phyloP scores from a whole-genome alignment of 2,113 vertebrate genomes.

The Anas platyrhynchos region DNA sequence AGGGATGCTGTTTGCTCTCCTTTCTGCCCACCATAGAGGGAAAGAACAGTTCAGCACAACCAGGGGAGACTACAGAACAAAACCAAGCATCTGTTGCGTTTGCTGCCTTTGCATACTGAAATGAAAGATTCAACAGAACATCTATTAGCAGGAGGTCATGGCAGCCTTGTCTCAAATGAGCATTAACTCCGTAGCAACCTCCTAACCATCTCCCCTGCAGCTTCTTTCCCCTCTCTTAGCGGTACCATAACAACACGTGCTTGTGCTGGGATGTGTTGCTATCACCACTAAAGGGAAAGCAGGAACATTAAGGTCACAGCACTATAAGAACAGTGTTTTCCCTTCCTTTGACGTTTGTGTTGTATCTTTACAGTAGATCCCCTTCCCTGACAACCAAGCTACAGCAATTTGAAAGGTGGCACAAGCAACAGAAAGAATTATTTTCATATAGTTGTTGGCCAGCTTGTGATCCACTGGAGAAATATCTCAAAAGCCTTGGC shows the following conservation, averaged over 20 bases:
- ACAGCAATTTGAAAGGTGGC: not conserved
- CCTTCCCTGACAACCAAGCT: not conserved
- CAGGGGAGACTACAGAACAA: not conserved
- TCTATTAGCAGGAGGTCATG: not conserved
- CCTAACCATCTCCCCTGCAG: not conserved
- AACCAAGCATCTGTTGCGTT: not conserved
- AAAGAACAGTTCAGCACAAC: not conserved
- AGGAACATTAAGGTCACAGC: not conserved
- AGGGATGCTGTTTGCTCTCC: not conserved
- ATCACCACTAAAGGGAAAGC: not conserved
- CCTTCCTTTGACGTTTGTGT: not conserved
- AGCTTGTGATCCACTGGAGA: not conserved
- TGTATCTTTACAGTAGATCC: not conserved
- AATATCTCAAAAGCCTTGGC: not conserved
- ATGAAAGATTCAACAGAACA: not conserved
- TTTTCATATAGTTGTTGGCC: not conserved
- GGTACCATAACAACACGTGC: rapidly evolving
- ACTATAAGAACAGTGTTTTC: not conserved
- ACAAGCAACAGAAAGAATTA: not conserved
- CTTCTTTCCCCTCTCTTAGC: not conserved
- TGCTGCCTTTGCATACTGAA: not conserved
- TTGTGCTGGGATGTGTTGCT: not conserved
- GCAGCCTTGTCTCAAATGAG: not conserved
- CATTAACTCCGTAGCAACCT: not conserved
- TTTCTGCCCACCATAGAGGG: rapidly evolving